Evolutionary conservation across 2,797 vertebrate species (phyloP), one percentile per base, ranked within the genome.

Genomic region (Pelodytes ibericus): DNA sequence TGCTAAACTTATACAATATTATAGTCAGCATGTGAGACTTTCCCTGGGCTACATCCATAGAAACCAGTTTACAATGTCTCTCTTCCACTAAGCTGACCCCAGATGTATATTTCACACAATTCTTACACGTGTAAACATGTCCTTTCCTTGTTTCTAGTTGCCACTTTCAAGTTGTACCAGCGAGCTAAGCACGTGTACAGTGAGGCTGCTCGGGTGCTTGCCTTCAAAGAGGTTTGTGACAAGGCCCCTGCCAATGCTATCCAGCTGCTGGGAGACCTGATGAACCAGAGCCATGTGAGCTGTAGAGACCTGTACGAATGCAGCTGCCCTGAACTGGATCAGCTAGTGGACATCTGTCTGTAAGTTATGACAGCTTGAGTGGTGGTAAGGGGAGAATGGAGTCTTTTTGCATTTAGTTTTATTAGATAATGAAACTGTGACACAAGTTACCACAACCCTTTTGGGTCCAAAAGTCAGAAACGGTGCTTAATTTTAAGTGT

Each of bases 271-370:
- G 97, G 97, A 68, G 91, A 95, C 44, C 85, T 99, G 74, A 98
- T 99, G 97, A 96, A 95, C 86, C 93, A 93, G 89, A 99, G 98
- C 88, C 94, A 99, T 25, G 82, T 85, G 39, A 99, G 97, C 92
- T 99, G 97, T 91, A 92, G 88, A 84, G 94, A 98, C 84, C 85
- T 98, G 86, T 98, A 95, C 0, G 96, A 99, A 77, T 98, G 96
- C 90, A 99, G 97, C 94, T 98, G 97, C 84, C 86, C 91, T 0
- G 94, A 98, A 78, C 91, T 99, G 87, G 95, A 99, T 89, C 93
- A 91, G 73, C 93, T 99, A 88, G 96, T 97, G 80, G 89, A 96
- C 86, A 92, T 94, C 86, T 99, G 96, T 81, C 91, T 94, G 96
- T 99, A 90, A 95, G 94, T 91, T 75, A 16, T 81, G 81, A 83